phyloP scores from a whole-genome alignment of 2,888 invertebrate species.

The Galerucella pusilla region DNA sequence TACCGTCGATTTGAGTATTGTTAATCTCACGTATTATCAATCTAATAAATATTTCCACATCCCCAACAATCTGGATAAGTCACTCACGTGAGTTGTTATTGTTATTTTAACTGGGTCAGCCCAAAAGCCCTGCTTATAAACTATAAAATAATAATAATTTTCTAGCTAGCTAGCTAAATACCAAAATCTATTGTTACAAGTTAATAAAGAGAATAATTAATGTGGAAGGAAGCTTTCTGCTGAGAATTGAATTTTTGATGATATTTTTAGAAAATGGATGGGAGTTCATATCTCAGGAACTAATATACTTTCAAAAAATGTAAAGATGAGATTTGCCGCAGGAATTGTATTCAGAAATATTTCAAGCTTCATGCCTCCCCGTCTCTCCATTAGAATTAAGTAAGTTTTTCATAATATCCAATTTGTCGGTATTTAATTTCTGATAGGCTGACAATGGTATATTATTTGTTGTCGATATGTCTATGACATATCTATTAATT shows the following conservation, averaged over 20 bases:
- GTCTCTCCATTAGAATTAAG: slow-evolving; percentile 73
- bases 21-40: slow-evolving; percentile 38
- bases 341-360: slow-evolving; percentile 74
- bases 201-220: too few relatives aligned
- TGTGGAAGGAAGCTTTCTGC: neutral
- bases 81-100: slow-evolving; percentile 11
- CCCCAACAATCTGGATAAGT: slow-evolving; percentile 27
- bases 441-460: too few relatives aligned
- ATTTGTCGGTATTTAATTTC: too few relatives aligned
- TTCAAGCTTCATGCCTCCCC: slow-evolving; percentile 71
- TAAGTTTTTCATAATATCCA: slow-evolving; percentile 61
- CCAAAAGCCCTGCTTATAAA: too few relatives aligned
- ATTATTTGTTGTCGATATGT: too few relatives aligned
- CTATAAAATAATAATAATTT: too few relatives aligned
- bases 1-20: slow-evolving; percentile 47
- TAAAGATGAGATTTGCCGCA: slow-evolving; percentile 47
- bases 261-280: slow-evolving; percentile 40
- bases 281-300: slow-evolving; percentile 44
- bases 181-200: too few relatives aligned
- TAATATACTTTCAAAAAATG: slow-evolving; percentile 21
- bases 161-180: too few relatives aligned
- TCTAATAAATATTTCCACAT: slow-evolving; percentile 39
- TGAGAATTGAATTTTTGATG: neutral
- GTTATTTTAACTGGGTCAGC: too few relatives aligned
- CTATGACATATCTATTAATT: too few relatives aligned